Evolutionary conservation across 2,113 vertebrate species (phyloP).

Genomic region (Muntiacus reevesi): DNA sequence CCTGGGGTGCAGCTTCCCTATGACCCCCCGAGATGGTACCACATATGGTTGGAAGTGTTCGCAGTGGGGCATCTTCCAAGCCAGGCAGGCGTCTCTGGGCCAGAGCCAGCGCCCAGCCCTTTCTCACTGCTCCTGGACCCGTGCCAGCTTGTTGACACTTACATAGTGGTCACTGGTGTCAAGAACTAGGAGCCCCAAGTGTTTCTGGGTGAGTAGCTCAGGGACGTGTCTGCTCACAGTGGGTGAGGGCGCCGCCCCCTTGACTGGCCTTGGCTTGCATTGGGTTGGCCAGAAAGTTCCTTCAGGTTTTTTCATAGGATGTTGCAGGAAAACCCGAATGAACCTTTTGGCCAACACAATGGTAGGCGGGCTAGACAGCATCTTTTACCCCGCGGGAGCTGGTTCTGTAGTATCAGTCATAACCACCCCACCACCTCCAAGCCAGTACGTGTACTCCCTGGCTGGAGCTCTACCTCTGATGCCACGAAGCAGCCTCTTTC

Average conservation of each 20-base stretch:
- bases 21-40: too few species aligned
- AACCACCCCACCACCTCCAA: neutral
- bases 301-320: neutral
- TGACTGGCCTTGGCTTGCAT: neutral
- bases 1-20: neutral
- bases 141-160: too few species aligned
- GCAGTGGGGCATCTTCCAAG: neutral
- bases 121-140: neutral
- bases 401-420: neutral
- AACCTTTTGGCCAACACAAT: neutral
- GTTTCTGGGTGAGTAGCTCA: neutral
- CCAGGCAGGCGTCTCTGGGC: neutral
- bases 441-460: neutral
- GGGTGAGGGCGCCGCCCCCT: too few species aligned
- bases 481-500: neutral
- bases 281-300: neutral
- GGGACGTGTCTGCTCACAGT: neutral
- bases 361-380: neutral
- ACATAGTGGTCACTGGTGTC: neutral
- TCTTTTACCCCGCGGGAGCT: neutral
- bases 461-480: neutral
- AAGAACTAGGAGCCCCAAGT: neutral
- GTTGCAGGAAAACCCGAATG: neutral
- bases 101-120: neutral
- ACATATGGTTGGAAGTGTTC: neutral